Base-by-base conservation (phyloP, 2,113 vertebrate species). In the Uria lomvia region DNA sequence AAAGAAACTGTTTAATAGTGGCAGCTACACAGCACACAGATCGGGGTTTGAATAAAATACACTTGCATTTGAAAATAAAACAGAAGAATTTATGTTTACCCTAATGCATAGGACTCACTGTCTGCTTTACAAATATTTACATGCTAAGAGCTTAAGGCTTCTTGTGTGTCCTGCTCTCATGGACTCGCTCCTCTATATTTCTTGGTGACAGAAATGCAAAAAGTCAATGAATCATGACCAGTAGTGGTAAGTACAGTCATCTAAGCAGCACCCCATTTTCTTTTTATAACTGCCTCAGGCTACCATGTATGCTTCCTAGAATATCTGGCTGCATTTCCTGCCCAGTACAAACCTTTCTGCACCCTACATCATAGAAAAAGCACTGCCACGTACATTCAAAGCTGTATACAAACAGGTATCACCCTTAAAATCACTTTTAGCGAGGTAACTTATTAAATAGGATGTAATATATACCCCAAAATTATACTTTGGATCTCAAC, bases 51-150 rank as follows among this genome's bases (percentile, higher is more conserved):
- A 76, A 72, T 80, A 87, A 95, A 94, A 92, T 22, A 49, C 15
- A 27, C 74, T 72, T 38, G 67, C 34, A 8, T 29, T 74, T 92
- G 38, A 53, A 70, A 92, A 49, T 38, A 63, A 80, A 95, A 36
- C 68, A 84, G 95, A 74, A 45, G 77, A 84, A 53, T 68, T 67
- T 7, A 21, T 96, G 95, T 96, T 97, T 97, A 83, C 53, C 23
- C 77, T 59, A 78, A 67, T 72, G 91, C 73, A 67, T 18, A 86
- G 90, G 67, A 47, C 90, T 90, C 66, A 13, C 55, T 79, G n/a
- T 49, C 78, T 94, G 83, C 88, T 89, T 70, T 68, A 68, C 95
- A 97, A 97, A 97, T 97, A 97, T 97, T 97, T 97, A 97, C 56
- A 53, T 17, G 66, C 74, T 60, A 47, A 27, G 17, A 76, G 89